phyloP scores from a whole-genome alignment of 2,797 vertebrate species.

The Chanos chanos region DNA sequence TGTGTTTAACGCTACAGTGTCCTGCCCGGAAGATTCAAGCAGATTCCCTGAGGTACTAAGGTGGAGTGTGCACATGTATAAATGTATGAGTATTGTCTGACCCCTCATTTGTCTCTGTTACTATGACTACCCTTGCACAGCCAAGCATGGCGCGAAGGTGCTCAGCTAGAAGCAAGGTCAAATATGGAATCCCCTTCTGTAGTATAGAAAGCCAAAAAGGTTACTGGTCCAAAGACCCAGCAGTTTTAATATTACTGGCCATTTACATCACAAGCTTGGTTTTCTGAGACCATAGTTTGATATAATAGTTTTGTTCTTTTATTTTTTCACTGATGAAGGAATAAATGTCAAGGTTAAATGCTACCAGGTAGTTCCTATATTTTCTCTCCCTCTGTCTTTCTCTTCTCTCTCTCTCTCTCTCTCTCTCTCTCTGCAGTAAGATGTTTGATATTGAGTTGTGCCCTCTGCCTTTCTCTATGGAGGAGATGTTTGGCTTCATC shows the following conservation, averaged over 20 bases:
- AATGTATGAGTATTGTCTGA: neutral
- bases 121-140: neutral
- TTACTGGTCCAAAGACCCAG: constrained; percentile 25
- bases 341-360: no score
- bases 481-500: constrained; percentile 99
- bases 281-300: no score
- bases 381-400: neutral
- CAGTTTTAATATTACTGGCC: no score
- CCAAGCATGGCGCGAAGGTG: constrained; percentile 13
- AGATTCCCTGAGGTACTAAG: neutral
- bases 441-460: constrained; percentile 99
- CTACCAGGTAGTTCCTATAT: neutral
- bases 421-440: constrained; percentile 78
- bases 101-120: neutral
- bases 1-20: constrained; percentile 3
- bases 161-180: constrained; percentile 13
- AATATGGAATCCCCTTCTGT: constrained; percentile 17
- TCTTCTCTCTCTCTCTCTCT: constrained; percentile 15
- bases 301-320: no score
- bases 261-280: no score
- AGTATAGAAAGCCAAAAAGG: constrained; percentile 20
- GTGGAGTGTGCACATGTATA: neutral
- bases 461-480: constrained; percentile 98
- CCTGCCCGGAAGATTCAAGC: neutral
- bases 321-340: neutral